phyloP scores from a whole-genome alignment of 2,888 invertebrate genomes.

The Serripes groenlandicus region DNA sequence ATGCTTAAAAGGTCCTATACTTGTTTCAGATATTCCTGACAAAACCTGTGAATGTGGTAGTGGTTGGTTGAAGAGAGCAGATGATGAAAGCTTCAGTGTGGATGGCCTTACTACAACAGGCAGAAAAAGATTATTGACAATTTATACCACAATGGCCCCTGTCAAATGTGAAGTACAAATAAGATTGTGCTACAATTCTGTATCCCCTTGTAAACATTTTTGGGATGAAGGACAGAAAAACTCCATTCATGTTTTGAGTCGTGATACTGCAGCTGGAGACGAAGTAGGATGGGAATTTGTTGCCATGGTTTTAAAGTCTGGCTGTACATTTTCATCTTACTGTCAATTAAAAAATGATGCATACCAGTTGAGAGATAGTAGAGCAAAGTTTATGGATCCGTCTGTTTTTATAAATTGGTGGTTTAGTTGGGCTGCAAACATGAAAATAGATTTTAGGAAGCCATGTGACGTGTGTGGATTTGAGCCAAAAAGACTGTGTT shows the following conservation, averaged over 20 bases:
- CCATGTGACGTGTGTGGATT: background rate
- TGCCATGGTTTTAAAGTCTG: slow-evolving; percentile 30
- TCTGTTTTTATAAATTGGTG: background rate
- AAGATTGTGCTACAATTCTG: slow-evolving; percentile 26
- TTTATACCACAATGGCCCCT: slow-evolving; percentile 32
- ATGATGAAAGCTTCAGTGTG: slow-evolving; percentile 18
- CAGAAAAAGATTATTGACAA: slow-evolving; percentile 10
- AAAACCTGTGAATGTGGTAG: slow-evolving; percentile 27
- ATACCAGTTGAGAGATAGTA: slow-evolving; percentile 13
- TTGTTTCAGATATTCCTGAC: slow-evolving; percentile 24
- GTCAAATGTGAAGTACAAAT: slow-evolving; percentile 32
- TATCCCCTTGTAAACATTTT: slow-evolving; percentile 26
- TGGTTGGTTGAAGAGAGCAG: slow-evolving; percentile 12
- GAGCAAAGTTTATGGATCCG: background rate
- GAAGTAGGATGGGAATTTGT: slow-evolving; percentile 53
- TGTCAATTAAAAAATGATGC: slow-evolving; percentile 21
- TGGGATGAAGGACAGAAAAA: slow-evolving; percentile 43
- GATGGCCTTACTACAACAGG: slow-evolving; percentile 16
- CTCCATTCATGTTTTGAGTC: slow-evolving; percentile 39
- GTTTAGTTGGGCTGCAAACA: slow-evolving; percentile 3
- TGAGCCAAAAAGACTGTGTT: slow-evolving; percentile 1
- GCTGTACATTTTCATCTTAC: slow-evolving; percentile 34
- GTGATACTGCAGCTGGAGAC: slow-evolving; percentile 50
- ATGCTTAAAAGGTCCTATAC: slow-evolving; percentile 23
- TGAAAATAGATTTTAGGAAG: slow-evolving; percentile 3